Percentiles rank a stretch among this genome's conserved stretches.
Conservation (phyloP, 2,113 vertebrate genomes). For the Catharus bicknelli region DNA sequence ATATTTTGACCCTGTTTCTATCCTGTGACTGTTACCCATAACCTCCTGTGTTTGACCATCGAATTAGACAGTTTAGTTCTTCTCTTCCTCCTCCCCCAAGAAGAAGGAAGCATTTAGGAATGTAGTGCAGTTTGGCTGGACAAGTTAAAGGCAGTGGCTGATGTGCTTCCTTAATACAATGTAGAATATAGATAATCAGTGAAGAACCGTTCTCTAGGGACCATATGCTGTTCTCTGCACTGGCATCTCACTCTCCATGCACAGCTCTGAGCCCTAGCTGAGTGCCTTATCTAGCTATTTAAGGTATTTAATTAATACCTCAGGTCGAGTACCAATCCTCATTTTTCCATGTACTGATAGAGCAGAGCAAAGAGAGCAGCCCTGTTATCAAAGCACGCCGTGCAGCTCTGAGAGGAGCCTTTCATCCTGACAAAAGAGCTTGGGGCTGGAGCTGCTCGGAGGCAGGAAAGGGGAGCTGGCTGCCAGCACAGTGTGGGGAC, state of each 20-base stretch:
- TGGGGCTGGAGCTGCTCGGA: neutral
- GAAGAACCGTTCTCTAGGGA: neutral
- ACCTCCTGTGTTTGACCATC: neutral
- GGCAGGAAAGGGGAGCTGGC: neutral
- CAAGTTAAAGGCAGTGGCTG: neutral
- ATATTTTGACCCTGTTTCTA: neutral
- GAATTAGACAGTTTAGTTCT: neutral
- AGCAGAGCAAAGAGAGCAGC: neutral
- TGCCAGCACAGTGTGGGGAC: neutral
- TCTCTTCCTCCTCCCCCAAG: neutral
- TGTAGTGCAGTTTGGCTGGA: neutral
- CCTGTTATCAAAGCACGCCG: neutral
- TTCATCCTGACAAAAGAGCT: neutral
- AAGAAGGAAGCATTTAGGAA: neutral
- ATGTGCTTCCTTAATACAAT: neutral
- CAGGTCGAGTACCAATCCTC: neutral
- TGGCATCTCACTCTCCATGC: neutral
- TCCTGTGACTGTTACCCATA: neutral
- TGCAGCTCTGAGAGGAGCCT: neutral
- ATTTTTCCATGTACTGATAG: neutral
- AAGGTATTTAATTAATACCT: conserved; percentile 36
- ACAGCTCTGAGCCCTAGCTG: neutral
- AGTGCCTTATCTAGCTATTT: conserved; percentile 14
- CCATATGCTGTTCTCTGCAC: neutral
- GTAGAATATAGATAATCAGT: neutral